Percentiles rank a stretch among this genome's conserved stretches.
phyloP scores from a whole-genome alignment of 92 coral and sea anemone species.

The Palythoa grandiflora region DNA sequence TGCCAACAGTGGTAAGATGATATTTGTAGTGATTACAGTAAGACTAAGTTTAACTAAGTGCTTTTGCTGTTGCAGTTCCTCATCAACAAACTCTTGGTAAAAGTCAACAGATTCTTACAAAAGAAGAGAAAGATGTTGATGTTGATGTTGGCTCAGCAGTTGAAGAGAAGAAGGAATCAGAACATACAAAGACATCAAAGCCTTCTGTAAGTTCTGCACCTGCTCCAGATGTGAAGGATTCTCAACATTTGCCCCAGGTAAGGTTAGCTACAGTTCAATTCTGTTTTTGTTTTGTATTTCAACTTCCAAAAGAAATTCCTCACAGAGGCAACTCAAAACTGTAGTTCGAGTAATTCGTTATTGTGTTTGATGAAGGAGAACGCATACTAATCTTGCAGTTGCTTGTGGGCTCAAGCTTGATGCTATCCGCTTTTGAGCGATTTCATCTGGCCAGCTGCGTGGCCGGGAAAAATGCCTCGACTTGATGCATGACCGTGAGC shows the following conservation, averaged over 20 bases:
- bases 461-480: too few relatives aligned
- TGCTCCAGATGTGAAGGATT: neutral
- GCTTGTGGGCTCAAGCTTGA: too few relatives aligned
- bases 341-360: too few relatives aligned
- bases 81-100: constrained; percentile 64
- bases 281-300: neutral
- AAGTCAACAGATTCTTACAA: constrained; percentile 80
- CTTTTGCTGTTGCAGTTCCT: constrained; percentile 53
- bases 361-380: too few relatives aligned
- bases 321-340: too few relatives aligned
- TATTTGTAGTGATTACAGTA: too few relatives aligned
- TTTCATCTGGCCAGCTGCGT: too few relatives aligned
- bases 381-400: too few relatives aligned
- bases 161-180: constrained; percentile 9
- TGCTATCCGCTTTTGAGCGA: too few relatives aligned
- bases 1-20: too few relatives aligned
- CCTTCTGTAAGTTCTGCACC: neutral
- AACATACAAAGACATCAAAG: constrained; percentile 2
- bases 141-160: constrained; percentile 60
- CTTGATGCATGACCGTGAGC: too few relatives aligned
- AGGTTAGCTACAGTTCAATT: neutral
- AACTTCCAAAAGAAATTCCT: neutral
- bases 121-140: constrained; percentile 67
- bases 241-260: constrained; percentile 3
- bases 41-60: neutral